phyloP scores from a whole-genome alignment of 1,140 invertebrate genomes.

The Drosophila ercepeae region DNA sequence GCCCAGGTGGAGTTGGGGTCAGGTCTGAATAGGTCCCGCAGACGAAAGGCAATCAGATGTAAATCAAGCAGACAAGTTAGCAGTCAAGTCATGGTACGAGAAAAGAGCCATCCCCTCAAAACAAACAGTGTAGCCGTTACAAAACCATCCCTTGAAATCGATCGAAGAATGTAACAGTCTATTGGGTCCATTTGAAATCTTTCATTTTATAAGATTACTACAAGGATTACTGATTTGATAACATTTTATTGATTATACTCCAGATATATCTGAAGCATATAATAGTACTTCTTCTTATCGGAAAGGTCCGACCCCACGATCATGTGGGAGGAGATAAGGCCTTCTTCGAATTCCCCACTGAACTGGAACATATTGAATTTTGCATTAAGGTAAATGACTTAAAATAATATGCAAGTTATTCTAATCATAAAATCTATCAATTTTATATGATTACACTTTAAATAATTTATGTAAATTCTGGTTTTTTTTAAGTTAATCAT shows the following conservation, averaged over 20 bases:
- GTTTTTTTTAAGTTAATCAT: neutral
- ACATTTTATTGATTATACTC: neutral
- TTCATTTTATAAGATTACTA: neutral
- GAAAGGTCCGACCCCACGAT: neutral
- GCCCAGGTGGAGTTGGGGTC: constrained; percentile 35
- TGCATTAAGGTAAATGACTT: constrained; percentile 1
- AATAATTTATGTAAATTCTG: neutral
- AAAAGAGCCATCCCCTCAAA: constrained; percentile 10
- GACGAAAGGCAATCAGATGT: constrained; percentile 47
- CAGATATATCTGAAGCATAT: neutral
- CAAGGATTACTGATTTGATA: neutral
- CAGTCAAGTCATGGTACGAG: constrained; percentile 35
- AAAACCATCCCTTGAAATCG: constrained; percentile 1
- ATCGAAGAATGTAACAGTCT: neutral
- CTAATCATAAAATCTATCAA: too few relatives aligned
- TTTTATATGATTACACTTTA: too few relatives aligned
- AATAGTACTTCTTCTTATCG: neutral
- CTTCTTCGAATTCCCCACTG: neutral
- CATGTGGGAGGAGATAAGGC: neutral
- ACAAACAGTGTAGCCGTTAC: neutral
- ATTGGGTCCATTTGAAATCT: neutral
- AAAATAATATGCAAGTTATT: neutral
- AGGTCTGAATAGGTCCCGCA: constrained; percentile 18
- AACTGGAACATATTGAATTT: neutral
- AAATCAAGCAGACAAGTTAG: constrained; percentile 41